phyloP scores from a whole-genome alignment of 2,113 vertebrate genomes.

The Sitta europaea region DNA sequence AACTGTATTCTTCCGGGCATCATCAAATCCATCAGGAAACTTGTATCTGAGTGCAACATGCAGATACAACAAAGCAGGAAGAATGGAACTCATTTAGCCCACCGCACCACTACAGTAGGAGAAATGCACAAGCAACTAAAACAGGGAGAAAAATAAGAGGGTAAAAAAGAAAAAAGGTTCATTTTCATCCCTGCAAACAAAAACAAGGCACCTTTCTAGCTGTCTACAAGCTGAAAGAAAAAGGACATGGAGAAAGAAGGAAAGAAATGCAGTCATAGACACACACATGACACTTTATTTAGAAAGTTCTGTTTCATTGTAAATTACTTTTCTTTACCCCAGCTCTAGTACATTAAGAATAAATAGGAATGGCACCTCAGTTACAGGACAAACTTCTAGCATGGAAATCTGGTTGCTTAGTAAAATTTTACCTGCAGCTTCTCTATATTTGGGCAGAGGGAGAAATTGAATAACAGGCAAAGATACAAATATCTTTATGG shows the following conservation, averaged over 20 bases:
- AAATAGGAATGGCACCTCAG: not conserved
- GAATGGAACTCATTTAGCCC: not conserved
- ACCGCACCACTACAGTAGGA: not conserved
- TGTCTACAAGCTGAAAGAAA: not conserved
- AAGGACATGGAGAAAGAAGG: not conserved
- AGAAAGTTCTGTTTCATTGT: not conserved
- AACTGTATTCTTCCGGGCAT: not conserved
- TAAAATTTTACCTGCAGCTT: not conserved
- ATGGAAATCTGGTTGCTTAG: not conserved
- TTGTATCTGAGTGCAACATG: not conserved
- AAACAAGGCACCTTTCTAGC: not conserved
- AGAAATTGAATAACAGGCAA: not conserved
- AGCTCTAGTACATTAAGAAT: not conserved
- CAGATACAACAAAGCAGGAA: not conserved
- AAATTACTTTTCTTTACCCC: not conserved
- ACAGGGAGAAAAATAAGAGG: not conserved
- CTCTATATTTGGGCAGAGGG: not conserved
- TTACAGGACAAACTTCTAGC: not conserved
- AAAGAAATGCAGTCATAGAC: not conserved
- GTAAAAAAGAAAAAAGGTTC: not conserved
- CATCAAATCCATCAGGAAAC: not conserved
- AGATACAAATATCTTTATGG: not conserved
- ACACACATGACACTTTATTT: not conserved
- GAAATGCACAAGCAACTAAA: not conserved
- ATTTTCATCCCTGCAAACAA: not conserved